These are phyloP conservation scores for Temnothorax longispinosus DNA, from an alignment of 1,140 invertebrate genomes.

Conservation along the genomic window DNA sequence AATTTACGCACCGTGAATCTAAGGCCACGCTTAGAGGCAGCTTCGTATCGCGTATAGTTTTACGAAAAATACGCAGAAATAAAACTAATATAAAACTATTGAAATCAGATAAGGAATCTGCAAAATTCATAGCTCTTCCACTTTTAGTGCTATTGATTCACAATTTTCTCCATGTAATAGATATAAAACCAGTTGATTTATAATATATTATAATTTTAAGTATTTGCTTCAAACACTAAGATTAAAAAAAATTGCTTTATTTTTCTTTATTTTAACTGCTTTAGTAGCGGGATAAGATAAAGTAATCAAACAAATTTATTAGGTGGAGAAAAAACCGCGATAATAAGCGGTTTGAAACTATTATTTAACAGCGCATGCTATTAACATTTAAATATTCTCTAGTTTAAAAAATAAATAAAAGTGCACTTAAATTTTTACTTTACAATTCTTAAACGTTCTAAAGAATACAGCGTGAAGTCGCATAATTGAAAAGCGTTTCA, in stretches of 20 bases:
- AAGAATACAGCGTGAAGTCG: not conserved
- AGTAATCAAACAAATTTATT: not conserved
- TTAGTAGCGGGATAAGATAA: not conserved
- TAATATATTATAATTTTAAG: slow-evolving; percentile 14
- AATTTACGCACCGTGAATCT: slow-evolving; percentile 27
- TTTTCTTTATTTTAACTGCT: not conserved
- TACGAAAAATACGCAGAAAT: not conserved
- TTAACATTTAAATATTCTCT: not conserved
- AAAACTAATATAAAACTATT: not conserved
- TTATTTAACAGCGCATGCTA: not conserved
- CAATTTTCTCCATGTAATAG: not conserved
- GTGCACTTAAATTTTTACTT: not conserved
- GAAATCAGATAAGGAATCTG: not conserved
- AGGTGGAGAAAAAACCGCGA: not conserved
- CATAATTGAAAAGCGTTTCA: not conserved
- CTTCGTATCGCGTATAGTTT: not conserved
- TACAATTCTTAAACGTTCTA: not conserved
- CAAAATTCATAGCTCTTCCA: slow-evolving; percentile 1
- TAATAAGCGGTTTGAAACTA: not conserved
- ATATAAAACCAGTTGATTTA: not conserved
- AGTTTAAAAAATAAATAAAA: not conserved
- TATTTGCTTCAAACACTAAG: not conserved
- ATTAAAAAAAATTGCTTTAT: not conserved
- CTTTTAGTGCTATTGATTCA: not conserved
- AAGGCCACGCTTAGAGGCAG: not conserved